phyloP scores from a whole-genome alignment of 2,888 invertebrate species.

The Salpingus planirostris region DNA sequence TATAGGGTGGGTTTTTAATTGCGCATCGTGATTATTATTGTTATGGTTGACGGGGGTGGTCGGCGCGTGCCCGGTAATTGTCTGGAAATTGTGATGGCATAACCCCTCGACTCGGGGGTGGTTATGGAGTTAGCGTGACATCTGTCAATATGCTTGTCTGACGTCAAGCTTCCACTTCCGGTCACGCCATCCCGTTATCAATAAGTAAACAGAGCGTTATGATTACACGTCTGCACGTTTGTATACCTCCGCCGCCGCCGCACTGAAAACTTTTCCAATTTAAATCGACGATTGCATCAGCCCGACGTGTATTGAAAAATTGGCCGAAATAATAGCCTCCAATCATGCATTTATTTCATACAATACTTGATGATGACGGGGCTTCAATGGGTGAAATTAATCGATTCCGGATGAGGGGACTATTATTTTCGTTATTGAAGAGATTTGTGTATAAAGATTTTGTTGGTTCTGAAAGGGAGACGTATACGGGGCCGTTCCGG shows the following conservation, averaged over 20 bases:
- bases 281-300: constrained; percentile 38
- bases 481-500: not conserved
- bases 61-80: constrained; percentile 15
- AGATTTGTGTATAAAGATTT: too few relatives aligned
- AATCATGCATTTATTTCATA: too few relatives aligned
- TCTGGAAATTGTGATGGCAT: constrained; percentile 8
- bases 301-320: constrained; percentile 28
- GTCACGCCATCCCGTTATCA: constrained; percentile 19
- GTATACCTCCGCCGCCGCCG: constrained; percentile 32
- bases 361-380: too few relatives aligned
- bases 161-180: constrained; percentile 21
- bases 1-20: not conserved
- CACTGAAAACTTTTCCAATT: constrained; percentile 42
- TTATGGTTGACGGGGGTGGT: constrained; percentile 11
- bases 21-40: not conserved
- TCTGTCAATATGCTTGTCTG: constrained; percentile 22
- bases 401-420: too few relatives aligned
- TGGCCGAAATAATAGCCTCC: constrained; percentile 28
- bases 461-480: too few relatives aligned
- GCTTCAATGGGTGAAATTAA: too few relatives aligned
- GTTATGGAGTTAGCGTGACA: constrained; percentile 24
- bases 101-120: too few relatives aligned
- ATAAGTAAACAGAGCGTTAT: constrained; percentile 16
- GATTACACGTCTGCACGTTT: constrained; percentile 17
- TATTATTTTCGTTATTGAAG: too few relatives aligned